phyloP scores from a whole-genome alignment of 2,888 invertebrate species.

The Mesoligia furuncula region DNA sequence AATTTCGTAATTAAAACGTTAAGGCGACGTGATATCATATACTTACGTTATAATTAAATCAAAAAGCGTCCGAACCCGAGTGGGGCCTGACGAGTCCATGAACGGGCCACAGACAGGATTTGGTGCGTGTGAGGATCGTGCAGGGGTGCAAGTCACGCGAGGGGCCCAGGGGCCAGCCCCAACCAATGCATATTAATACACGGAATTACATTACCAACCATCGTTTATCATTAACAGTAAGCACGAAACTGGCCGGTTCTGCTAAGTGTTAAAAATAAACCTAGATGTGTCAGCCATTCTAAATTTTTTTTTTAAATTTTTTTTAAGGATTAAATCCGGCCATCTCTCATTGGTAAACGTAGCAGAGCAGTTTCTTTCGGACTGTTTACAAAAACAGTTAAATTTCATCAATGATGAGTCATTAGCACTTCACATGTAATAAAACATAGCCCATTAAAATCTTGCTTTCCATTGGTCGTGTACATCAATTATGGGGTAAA shows the following conservation, averaged over 20 bases:
- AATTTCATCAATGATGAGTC: conserved; percentile 48
- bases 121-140: conserved; percentile 72
- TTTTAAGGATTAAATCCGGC: conserved; percentile 2
- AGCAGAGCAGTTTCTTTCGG: conserved; percentile 19
- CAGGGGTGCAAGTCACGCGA: conserved; percentile 81
- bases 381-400: conserved; percentile 22
- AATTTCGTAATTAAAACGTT: conserved; percentile 59
- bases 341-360: conserved; percentile 12
- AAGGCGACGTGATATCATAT: conserved; percentile 53
- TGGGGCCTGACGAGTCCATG: conserved; percentile 64
- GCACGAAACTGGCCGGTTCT: conserved; percentile 41
- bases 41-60: conserved; percentile 65
- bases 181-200: conserved; percentile 67
- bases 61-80: conserved; percentile 51
- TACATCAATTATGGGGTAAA: conserved; percentile 85
- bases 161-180: conserved; percentile 67
- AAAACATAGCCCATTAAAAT: conserved; percentile 49
- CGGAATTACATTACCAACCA: conserved; percentile 56
- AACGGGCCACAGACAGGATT: conserved; percentile 63
- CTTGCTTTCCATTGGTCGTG: conserved; percentile 58
- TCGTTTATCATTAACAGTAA: conserved; percentile 60
- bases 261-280: conserved; percentile 42
- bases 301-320: conserved; percentile 17
- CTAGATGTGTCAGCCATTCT: conserved; percentile 23
- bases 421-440: conserved; percentile 49